A percentile compares a stretch with the other conserved stretches of the same genome.
Conservation (phyloP, 2,888 invertebrate species). For the Lasioglossum morio region DNA sequence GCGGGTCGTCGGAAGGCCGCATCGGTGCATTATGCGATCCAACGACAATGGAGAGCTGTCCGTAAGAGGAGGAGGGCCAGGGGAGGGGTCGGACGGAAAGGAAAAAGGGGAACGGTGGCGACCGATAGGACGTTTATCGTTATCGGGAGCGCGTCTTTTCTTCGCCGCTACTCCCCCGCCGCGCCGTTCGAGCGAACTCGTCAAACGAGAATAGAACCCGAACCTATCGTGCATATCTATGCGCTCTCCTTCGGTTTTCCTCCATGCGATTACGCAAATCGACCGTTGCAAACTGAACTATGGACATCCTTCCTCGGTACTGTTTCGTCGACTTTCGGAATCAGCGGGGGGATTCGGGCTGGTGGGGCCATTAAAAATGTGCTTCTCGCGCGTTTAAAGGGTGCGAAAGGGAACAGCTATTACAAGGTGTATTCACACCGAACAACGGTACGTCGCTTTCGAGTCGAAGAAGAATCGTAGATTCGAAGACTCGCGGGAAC, state of each 20-base stretch:
- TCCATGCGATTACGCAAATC: constrained; percentile 37
- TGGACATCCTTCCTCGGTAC: not conserved
- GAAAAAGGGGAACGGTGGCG: constrained; percentile 55
- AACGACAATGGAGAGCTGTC: constrained; percentile 46
- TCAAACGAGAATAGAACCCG: constrained; percentile 75
- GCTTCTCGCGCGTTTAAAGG: not conserved
- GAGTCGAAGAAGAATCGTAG: not conserved
- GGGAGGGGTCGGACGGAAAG: constrained; percentile 50
- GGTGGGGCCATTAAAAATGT: not conserved
- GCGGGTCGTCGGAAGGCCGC: constrained; percentile 48
- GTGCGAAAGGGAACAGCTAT: no score
- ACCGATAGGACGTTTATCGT: constrained; percentile 79
- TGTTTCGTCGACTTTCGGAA: not conserved
- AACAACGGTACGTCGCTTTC: no score
- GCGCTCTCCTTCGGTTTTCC: constrained; percentile 48
- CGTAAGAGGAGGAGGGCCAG: constrained; percentile 34
- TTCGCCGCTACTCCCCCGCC: constrained; percentile 46
- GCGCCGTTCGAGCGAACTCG: constrained; percentile 63
- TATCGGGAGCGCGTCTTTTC: constrained; percentile 76
- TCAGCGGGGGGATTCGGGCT: not conserved
- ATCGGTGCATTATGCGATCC: constrained; percentile 53
- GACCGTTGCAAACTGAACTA: not conserved
- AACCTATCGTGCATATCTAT: constrained; percentile 52
- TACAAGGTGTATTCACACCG: no score
- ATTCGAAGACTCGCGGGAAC: not conserved